A percentile compares a stretch with the other conserved stretches of the same genome.
phyloP scores from a whole-genome alignment of 2,888 invertebrate species.

The Tetrapedia diversipes region DNA sequence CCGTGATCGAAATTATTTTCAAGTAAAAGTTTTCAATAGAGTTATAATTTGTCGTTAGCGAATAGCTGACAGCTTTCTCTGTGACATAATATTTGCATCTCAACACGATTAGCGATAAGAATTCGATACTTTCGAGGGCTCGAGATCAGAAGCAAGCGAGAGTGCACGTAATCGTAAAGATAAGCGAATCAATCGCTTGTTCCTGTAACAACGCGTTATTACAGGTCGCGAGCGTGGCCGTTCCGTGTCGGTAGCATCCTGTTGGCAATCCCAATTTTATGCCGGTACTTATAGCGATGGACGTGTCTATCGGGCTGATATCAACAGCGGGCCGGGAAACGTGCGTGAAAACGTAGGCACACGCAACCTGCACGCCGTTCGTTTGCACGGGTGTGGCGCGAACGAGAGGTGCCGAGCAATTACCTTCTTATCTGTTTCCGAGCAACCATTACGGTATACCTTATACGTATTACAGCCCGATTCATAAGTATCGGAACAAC shows the following conservation, averaged over 20 bases:
- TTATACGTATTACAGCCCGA: too few species aligned
- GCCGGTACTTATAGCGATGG: slow-evolving; percentile 20
- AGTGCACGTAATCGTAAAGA: slow-evolving; percentile 19
- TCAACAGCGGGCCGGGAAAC: slow-evolving; percentile 60
- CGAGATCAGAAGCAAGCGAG: not conserved
- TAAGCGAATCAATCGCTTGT: slow-evolving; percentile 30
- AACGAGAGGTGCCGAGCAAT: slow-evolving; percentile 69
- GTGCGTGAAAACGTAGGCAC: slow-evolving; percentile 68
- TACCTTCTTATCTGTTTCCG: slow-evolving; percentile 68
- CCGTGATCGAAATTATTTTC: too few species aligned
- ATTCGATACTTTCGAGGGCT: not conserved
- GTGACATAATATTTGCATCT: not conserved
- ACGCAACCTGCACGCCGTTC: slow-evolving; percentile 69
- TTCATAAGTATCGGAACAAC: too few species aligned
- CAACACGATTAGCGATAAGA: not conserved
- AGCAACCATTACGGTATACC: too few species aligned
- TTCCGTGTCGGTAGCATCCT: slow-evolving; percentile 14
- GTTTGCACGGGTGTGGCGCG: slow-evolving; percentile 72
- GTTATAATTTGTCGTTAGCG: too few species aligned
- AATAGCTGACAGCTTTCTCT: too few species aligned
- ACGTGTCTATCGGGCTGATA: slow-evolving; percentile 53
- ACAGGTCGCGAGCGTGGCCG: not conserved
- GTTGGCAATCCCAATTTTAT: slow-evolving; percentile 61
- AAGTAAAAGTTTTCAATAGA: too few species aligned
- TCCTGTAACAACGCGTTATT: slow-evolving; percentile 4